Evolutionary conservation across 2,888 invertebrate genomes (phyloP).

Genomic region (Drosophila recens): DNA sequence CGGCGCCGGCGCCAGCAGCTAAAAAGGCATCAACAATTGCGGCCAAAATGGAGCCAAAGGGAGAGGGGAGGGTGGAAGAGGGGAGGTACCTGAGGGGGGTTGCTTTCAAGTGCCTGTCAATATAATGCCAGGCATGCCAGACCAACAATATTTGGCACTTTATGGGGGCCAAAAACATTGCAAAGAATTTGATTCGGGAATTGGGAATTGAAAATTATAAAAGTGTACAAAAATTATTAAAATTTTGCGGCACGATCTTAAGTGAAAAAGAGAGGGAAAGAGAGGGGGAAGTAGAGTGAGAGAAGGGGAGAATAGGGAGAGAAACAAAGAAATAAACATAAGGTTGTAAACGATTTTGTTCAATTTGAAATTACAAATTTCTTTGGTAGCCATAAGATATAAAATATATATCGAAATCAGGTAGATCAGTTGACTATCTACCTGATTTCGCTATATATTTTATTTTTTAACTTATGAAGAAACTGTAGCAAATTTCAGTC

Average conservation of each 20-base stretch:
- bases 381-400: neutral
- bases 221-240: neutral
- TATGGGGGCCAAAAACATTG: constrained; percentile 34
- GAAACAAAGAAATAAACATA: neutral
- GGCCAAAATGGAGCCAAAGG: constrained; percentile 5
- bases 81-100: neutral
- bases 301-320: neutral
- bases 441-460: neutral
- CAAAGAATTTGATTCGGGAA: constrained; percentile 22
- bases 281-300: too few relatives aligned
- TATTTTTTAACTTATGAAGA: neutral
- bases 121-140: constrained; percentile 21
- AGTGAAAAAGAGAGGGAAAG: neutral
- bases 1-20: constrained; percentile 72
- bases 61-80: neutral
- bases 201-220: constrained; percentile 8
- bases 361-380: too few relatives aligned
- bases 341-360: neutral
- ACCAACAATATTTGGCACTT: constrained; percentile 6
- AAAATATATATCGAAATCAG: too few relatives aligned
- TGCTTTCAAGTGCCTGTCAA: constrained; percentile 58
- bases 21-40: constrained; percentile 58
- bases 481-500: neutral
- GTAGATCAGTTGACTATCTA: neutral
- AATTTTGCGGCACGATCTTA: constrained; percentile 14